phyloP scores from a whole-genome alignment of 2,888 invertebrate genomes.

The Brachycybe producta region DNA sequence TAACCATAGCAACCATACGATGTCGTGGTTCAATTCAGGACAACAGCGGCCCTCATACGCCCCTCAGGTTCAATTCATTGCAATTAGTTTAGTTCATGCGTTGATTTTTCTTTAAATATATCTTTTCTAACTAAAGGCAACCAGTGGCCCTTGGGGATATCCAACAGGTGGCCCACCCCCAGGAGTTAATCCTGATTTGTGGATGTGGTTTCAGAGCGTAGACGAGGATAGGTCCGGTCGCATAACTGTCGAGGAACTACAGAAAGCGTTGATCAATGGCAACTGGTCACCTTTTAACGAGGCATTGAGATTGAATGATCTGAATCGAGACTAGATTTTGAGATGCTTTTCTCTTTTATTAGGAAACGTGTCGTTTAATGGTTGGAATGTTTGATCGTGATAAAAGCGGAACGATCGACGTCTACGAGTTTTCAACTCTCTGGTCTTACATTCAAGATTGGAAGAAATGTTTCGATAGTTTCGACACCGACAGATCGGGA shows the following conservation, averaged over 20 bases:
- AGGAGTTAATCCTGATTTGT: constrained; percentile 29
- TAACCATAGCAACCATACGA: too few species aligned
- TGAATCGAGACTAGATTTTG: constrained; percentile 16
- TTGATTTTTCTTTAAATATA: too few species aligned
- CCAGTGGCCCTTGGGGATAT: too few species aligned
- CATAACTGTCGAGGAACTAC: constrained; percentile 31
- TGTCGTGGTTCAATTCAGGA: too few species aligned
- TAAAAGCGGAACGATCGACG: constrained; percentile 34
- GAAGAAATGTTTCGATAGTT: constrained; percentile 35
- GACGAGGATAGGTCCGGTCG: constrained; percentile 26
- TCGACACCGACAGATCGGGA: constrained; percentile 34
- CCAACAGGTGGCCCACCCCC: constrained; percentile 18
- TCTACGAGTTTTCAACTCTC: constrained; percentile 33
- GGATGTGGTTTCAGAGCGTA: constrained; percentile 33
- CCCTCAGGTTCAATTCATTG: too few species aligned
- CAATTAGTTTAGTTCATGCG: too few species aligned
- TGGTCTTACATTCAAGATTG: constrained; percentile 37
- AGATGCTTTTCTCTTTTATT: constrained; percentile 10
- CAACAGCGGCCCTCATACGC: too few species aligned
- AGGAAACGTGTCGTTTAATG: constrained; percentile 35
- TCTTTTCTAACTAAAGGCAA: too few species aligned
- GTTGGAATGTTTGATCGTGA: constrained; percentile 36
- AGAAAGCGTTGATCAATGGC: constrained; percentile 32
- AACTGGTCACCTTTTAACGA: constrained; percentile 35
- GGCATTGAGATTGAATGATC: not conserved